A percentile compares a stretch with the other conserved stretches of the same genome.
These are phyloP conservation scores for Phymastichus coffea DNA, from an alignment of 1,140 invertebrate genomes.

Conservation along the genomic window DNA sequence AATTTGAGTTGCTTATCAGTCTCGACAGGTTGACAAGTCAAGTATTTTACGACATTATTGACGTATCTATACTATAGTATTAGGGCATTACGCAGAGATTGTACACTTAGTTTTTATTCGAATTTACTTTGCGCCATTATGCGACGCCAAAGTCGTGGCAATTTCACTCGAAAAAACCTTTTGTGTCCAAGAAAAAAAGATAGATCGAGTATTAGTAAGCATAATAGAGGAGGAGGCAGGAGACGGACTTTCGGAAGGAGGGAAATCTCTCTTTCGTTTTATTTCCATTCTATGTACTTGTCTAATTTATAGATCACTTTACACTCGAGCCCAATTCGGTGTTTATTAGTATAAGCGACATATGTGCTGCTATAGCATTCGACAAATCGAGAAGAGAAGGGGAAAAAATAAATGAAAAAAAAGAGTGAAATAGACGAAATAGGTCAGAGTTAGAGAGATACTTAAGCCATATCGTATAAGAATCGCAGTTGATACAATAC, in stretches of 20 bases:
- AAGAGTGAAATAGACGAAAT: background rate
- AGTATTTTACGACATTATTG: slow-evolving; percentile 17
- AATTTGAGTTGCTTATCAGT: slow-evolving; percentile 27
- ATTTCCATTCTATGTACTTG: background rate
- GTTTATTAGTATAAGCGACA: background rate
- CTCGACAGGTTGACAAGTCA: slow-evolving; percentile 28
- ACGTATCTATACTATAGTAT: slow-evolving; percentile 23
- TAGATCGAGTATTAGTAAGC: background rate
- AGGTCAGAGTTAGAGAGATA: background rate
- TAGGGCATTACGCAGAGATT: slow-evolving; percentile 16
- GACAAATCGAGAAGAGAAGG: too few species aligned
- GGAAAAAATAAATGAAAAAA: background rate
- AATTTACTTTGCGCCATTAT: too few species aligned
- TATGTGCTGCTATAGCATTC: too few species aligned
- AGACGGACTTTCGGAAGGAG: too few species aligned
- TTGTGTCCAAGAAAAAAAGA: background rate
- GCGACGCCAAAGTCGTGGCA: background rate
- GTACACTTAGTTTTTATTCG: slow-evolving; percentile 21
- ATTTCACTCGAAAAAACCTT: background rate
- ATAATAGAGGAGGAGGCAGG: too few species aligned
- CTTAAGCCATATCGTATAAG: background rate
- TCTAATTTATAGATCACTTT: background rate
- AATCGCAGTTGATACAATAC: background rate
- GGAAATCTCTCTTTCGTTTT: background rate
- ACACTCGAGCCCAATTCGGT: background rate